phyloP scores from a whole-genome alignment of 2,888 invertebrate genomes.

The Carabus problematicus region DNA sequence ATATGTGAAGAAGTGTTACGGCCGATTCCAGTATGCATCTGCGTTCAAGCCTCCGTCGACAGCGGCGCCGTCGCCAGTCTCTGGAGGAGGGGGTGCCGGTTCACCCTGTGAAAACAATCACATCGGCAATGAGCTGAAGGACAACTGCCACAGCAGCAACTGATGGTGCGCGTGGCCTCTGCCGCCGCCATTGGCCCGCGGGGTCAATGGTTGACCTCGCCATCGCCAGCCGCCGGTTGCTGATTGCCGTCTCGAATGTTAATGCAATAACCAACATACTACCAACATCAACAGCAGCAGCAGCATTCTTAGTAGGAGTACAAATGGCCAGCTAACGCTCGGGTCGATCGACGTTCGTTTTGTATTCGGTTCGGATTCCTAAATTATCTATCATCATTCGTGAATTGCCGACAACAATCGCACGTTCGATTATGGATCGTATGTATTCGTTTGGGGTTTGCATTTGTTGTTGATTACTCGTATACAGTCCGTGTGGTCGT shows the following conservation, averaged over 20 bases:
- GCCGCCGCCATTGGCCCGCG: conserved; percentile 40
- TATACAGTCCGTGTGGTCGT: too few relatives aligned
- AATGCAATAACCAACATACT: conserved; percentile 1
- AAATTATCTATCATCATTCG: too few relatives aligned
- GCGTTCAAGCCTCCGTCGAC: conserved; percentile 66
- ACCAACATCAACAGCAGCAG: too few relatives aligned
- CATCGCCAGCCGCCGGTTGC: not conserved
- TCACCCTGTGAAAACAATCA: conserved; percentile 49
- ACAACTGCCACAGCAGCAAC: conserved; percentile 53
- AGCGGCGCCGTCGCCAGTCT: conserved; percentile 45
- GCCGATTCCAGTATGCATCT: conserved; percentile 79
- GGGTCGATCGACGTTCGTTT: too few relatives aligned
- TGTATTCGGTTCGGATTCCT: too few relatives aligned
- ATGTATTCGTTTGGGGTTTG: too few relatives aligned
- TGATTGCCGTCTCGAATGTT: not conserved
- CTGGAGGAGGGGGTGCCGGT: not conserved
- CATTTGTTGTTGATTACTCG: too few relatives aligned
- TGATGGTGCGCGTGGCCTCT: conserved; percentile 48
- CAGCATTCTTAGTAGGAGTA: too few relatives aligned
- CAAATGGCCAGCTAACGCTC: too few relatives aligned
- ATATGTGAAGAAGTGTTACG: conserved; percentile 76
- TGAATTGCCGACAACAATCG: too few relatives aligned
- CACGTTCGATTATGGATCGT: too few relatives aligned
- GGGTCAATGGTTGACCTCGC: conserved; percentile 26
- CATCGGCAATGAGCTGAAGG: conserved; percentile 48